Conservation (phyloP, 2,797 vertebrate genomes). For the Hippoglossus hippoglossus region DNA sequence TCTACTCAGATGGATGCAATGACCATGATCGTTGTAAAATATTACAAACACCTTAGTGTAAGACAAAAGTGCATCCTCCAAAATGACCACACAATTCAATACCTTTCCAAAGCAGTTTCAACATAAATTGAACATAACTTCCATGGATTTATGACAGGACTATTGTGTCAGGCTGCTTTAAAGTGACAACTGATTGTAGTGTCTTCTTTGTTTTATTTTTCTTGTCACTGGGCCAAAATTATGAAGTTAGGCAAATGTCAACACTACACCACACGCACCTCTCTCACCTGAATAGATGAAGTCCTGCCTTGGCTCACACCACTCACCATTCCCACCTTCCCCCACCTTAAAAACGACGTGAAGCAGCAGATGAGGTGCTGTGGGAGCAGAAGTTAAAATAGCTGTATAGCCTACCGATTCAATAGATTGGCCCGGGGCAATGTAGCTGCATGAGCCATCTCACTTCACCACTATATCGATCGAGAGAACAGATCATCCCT, state of each 20-base stretch:
- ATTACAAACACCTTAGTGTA: too few relatives aligned
- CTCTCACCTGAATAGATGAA: conserved; percentile 1
- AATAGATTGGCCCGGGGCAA: conserved; percentile 54
- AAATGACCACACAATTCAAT: too few relatives aligned
- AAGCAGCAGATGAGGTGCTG: conserved; percentile 24
- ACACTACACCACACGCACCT: neutral
- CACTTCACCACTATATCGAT: conserved; percentile 68
- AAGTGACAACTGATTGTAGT: neutral
- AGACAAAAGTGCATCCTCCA: too few relatives aligned
- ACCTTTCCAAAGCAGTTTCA: too few relatives aligned
- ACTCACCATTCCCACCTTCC: neutral
- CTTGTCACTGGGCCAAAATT: neutral
- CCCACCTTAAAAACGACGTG: conserved; percentile 1
- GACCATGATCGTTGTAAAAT: too few relatives aligned
- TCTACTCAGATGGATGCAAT: too few relatives aligned
- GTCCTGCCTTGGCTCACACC: conserved; percentile 5
- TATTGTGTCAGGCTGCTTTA: neutral
- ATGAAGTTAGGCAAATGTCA: neutral
- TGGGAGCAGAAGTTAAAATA: conserved; percentile 59
- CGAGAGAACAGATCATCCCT: conserved; percentile 53
- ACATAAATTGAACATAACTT: too few relatives aligned
- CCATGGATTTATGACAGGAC: neutral
- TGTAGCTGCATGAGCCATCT: conserved; percentile 37
- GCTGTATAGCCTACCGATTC: conserved; percentile 15
- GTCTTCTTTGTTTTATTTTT: neutral